Evolutionary conservation across 2,888 invertebrate species (phyloP).

Genomic region (Stenichneumon culpator): DNA sequence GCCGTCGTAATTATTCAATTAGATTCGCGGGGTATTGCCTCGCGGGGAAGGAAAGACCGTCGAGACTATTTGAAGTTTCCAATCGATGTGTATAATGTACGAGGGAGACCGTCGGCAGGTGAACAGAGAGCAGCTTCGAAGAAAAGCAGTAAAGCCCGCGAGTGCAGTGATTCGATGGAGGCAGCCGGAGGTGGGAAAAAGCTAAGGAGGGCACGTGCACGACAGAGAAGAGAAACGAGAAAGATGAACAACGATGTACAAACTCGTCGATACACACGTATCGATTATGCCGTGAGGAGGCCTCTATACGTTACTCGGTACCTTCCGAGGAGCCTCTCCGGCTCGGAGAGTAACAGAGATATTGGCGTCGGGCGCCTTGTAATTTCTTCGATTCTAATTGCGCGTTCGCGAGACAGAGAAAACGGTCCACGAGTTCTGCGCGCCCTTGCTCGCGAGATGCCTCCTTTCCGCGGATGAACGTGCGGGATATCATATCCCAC

Average conservation of each 20-base stretch:
- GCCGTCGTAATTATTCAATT: slow-evolving; percentile 64
- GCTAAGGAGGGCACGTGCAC: slow-evolving; percentile 46
- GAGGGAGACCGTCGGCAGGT: slow-evolving; percentile 43
- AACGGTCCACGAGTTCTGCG: slow-evolving; percentile 10
- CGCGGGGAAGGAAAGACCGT: slow-evolving; percentile 14
- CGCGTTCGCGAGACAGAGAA: slow-evolving; percentile 51
- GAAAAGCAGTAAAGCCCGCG: slow-evolving; percentile 65
- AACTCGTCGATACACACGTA: slow-evolving; percentile 28
- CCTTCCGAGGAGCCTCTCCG: not conserved
- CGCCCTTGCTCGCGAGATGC: slow-evolving; percentile 35
- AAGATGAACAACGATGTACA: slow-evolving; percentile 30
- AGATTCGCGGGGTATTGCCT: not conserved
- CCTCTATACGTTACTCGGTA: slow-evolving; percentile 30
- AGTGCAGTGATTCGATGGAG: slow-evolving; percentile 62
- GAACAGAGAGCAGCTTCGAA: slow-evolving; percentile 56
- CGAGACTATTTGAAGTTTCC: slow-evolving; percentile 65
- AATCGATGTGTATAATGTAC: slow-evolving; percentile 65
- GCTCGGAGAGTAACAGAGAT: slow-evolving; percentile 18
- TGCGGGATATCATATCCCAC: slow-evolving; percentile 53
- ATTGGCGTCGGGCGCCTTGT: slow-evolving; percentile 53
- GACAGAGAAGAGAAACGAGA: slow-evolving; percentile 5
- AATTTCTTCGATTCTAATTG: slow-evolving; percentile 69
- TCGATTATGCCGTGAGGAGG: slow-evolving; percentile 39
- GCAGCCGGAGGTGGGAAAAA: slow-evolving; percentile 24
- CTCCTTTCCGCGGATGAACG: slow-evolving; percentile 47